Base-by-base conservation (phyloP, 2,797 vertebrate species). In the Acanthornis magna region DNA sequence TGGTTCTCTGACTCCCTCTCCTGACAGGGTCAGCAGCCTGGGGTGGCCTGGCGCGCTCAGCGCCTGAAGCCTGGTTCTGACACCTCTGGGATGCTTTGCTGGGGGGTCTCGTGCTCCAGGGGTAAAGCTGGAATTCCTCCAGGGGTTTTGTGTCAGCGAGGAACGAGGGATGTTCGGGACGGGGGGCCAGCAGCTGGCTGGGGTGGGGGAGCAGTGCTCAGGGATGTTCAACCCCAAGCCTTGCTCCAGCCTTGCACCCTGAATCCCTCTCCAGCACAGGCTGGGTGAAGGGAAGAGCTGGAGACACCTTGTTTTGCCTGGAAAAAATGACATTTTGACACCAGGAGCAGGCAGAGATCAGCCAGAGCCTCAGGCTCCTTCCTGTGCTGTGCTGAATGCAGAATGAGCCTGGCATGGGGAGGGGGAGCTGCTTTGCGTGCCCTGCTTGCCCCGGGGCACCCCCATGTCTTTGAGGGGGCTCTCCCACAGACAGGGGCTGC, bases 311-410 rank as follows among this genome's bases (percentile, higher is more conserved):
- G 22, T 77, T 72, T 79, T 77, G 42, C 42, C 85, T 72, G 57
- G 66, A 81, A 93, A 93, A 93, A 88, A 45, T 94, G 86, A 80
- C 26, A 65, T 74, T 85, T 86, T 94, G 87, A 76, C 75, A 87
- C 67, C 2, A 5, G 61, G 67, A 85, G 61, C 61, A 73, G 60
- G 58, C 70, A 88, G 74, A 65, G 84, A 81, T 79, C 84, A 78
- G 20, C 32, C 14, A 19, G 84, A 92, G 81, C 93, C 87, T 84
- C 62, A 50, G 89, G 88, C 80, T 89, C 15, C 55, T 85, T 95
- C 55, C 51, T 60, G 32, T 0, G 1, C 47, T 3, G 19, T n/a
- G 26, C 85, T 50, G 63, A 72, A 73, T 85, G 55, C 86, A 63
- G 87, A 92, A 87, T 47, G 87, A 93, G 77, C 47, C 12, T 2